Conservation (phyloP, 2,797 vertebrate genomes). For the Triplophysa bombifrons region DNA sequence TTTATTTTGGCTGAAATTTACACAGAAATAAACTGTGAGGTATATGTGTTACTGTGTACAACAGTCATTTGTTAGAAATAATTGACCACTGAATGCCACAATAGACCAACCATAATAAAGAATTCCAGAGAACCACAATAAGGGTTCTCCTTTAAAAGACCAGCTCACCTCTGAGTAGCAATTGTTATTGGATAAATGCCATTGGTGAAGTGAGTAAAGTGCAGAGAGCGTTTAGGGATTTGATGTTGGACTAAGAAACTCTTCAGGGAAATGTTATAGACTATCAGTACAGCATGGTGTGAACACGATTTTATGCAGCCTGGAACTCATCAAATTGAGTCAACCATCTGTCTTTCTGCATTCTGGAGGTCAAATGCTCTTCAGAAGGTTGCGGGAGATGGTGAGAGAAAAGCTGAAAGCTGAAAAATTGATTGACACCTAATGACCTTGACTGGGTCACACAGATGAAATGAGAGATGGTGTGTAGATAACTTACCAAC, state of each 20-base stretch:
- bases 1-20: no score
- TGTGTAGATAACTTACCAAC: slow-evolving; percentile 1
- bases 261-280: slow-evolving; percentile 47
- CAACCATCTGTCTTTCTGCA: slow-evolving; percentile 49
- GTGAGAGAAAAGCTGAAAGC: slow-evolving; percentile 37
- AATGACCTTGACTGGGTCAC: slow-evolving; percentile 52
- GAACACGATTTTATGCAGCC: slow-evolving; percentile 46
- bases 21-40: neutral
- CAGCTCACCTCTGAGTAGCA: slow-evolving; percentile 11
- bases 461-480: slow-evolving; percentile 39
- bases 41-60: neutral
- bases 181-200: slow-evolving; percentile 41
- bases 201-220: slow-evolving; percentile 27
- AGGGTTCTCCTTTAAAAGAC: slow-evolving; percentile 23
- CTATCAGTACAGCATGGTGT: slow-evolving; percentile 45
- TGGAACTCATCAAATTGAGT: slow-evolving; percentile 46
- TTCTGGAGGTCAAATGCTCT: slow-evolving; percentile 44
- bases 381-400: neutral
- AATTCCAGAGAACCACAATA: neutral
- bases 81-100: neutral
- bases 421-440: slow-evolving; percentile 46
- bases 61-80: neutral
- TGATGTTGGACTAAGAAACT: slow-evolving; percentile 38
- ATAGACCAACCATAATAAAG: neutral
- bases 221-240: slow-evolving; percentile 40